phyloP scores from a whole-genome alignment of 2,888 invertebrate species.

The Bembecia ichneumoniformis region DNA sequence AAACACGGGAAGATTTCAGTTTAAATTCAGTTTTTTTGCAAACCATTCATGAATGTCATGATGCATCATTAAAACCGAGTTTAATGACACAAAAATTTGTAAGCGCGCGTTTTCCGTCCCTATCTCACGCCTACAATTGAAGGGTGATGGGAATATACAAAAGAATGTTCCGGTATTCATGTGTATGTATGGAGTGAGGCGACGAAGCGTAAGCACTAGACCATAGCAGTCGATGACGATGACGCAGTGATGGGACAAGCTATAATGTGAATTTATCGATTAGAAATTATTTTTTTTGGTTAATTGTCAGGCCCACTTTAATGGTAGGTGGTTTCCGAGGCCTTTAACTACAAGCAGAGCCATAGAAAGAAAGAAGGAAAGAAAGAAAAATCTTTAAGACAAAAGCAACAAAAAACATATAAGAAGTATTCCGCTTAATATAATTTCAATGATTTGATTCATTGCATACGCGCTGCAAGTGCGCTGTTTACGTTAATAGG shows the following conservation, averaged over 20 bases:
- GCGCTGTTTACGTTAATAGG: too few species aligned
- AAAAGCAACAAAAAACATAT: too few species aligned
- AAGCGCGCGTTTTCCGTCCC: constrained; percentile 19
- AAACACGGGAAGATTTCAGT: neutral
- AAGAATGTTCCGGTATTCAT: constrained; percentile 60
- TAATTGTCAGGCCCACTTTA: neutral
- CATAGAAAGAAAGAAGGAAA: too few species aligned
- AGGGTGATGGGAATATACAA: constrained; percentile 33
- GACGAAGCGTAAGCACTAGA: constrained; percentile 57
- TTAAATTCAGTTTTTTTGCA: neutral
- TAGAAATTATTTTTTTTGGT: neutral
- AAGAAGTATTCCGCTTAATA: too few species aligned
- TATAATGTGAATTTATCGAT: neutral
- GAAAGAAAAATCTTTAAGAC: too few species aligned
- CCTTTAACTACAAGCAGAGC: too few species aligned
- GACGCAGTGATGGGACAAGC: constrained; percentile 30
- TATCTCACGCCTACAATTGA: constrained; percentile 24
- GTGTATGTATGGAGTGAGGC: constrained; percentile 36
- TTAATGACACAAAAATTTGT: constrained; percentile 2
- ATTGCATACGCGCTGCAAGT: too few species aligned
- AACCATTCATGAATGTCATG: neutral
- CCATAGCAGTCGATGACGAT: constrained; percentile 67
- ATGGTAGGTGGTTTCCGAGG: too few species aligned
- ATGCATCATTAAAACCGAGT: neutral
- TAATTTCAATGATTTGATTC: too few species aligned